A percentile compares a stretch with the other conserved stretches of the same genome.
Evolutionary conservation across 2,888 invertebrate genomes (phyloP).

Genomic region (Siphlonurus alternatus): DNA sequence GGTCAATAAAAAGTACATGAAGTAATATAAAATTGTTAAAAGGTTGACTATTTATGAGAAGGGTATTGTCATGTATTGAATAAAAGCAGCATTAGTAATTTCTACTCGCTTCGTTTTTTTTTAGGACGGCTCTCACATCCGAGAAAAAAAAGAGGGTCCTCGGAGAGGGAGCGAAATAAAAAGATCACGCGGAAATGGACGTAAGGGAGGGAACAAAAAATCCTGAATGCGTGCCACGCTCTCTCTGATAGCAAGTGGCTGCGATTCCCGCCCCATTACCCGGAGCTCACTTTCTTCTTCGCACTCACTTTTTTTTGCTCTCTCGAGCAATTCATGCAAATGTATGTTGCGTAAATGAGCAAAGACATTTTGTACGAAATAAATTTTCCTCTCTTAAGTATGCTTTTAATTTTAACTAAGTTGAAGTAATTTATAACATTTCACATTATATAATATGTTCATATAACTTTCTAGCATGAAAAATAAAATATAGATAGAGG

Average conservation of each 20-base stretch:
- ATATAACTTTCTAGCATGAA: too few relatives aligned
- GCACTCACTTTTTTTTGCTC: too few relatives aligned
- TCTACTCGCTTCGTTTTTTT: background rate
- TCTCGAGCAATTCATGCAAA: too few relatives aligned
- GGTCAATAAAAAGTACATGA: background rate
- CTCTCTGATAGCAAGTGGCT: constrained; percentile 1
- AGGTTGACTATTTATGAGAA: background rate
- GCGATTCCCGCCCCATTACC: constrained; percentile 1
- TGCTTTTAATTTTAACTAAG: too few relatives aligned
- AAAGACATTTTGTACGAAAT: too few relatives aligned
- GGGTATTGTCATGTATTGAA: background rate
- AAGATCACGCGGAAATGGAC: background rate
- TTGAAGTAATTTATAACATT: too few relatives aligned
- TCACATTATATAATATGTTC: too few relatives aligned
- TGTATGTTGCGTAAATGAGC: too few relatives aligned
- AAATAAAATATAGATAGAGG: too few relatives aligned
- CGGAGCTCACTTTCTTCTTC: background rate
- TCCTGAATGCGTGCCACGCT: constrained; percentile 1
- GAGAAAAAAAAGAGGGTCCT: background rate
- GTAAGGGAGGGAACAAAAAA: background rate
- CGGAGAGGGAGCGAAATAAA: background rate
- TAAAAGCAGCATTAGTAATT: background rate
- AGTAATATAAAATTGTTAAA: too few relatives aligned
- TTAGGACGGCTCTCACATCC: background rate
- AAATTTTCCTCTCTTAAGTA: too few relatives aligned